phyloP scores from a whole-genome alignment of 2,797 vertebrate genomes.

The Tauraco hartlaubi region DNA sequence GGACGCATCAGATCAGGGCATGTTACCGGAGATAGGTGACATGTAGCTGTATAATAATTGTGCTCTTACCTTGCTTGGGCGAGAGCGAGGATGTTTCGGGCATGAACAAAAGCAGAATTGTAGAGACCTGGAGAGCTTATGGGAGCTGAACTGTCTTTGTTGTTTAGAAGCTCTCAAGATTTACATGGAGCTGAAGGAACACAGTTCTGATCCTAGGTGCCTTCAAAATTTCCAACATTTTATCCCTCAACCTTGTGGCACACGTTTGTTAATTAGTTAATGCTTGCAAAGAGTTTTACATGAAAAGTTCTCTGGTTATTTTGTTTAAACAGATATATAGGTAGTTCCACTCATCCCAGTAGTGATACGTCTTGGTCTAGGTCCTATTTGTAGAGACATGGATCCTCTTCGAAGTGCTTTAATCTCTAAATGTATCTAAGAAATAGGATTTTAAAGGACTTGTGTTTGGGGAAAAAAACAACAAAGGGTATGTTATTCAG shows the following conservation, averaged over 20 bases:
- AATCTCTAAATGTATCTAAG: not conserved
- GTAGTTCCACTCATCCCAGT: not conserved
- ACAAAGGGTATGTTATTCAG: not conserved
- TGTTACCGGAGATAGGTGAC: not conserved
- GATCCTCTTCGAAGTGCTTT: not conserved
- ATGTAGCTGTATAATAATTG: not conserved
- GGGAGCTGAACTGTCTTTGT: not conserved
- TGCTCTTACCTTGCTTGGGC: not conserved
- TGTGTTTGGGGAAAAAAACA: not conserved
- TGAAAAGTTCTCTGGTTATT: not conserved
- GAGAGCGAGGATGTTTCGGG: accelerated
- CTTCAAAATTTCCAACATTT: not conserved
- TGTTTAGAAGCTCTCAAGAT: not conserved
- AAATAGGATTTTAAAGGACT: not conserved
- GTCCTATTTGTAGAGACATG: not conserved
- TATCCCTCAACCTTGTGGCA: not conserved
- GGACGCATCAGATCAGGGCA: not conserved
- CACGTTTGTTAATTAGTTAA: not conserved
- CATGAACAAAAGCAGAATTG: not conserved
- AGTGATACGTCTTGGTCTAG: not conserved
- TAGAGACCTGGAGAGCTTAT: not conserved
- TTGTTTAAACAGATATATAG: not conserved
- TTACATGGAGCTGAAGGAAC: not conserved
- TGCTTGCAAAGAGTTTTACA: not conserved
- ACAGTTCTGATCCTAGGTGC: not conserved